Percentiles rank a stretch among this genome's conserved stretches.
These are phyloP conservation scores for Chrosomus eos DNA, from an alignment of 2,797 vertebrate species.

Conservation along the genomic window DNA sequence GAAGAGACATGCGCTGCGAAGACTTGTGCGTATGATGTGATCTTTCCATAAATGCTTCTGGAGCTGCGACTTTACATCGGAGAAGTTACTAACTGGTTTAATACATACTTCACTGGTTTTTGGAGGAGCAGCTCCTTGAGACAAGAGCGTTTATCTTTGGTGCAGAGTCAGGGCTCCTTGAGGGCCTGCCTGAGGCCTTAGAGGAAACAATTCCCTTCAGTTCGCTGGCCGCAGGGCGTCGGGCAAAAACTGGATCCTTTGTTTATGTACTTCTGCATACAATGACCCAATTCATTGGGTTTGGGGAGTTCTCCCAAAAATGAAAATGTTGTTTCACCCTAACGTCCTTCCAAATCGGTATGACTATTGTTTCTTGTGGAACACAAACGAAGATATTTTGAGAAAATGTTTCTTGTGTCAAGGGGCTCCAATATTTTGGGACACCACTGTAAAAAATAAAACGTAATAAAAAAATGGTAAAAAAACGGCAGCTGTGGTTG, in stretches of 20 bases:
- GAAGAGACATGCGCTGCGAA: not conserved
- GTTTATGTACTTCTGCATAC: not conserved
- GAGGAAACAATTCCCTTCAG: constrained; percentile 27
- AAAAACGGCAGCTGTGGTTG: too few relatives aligned
- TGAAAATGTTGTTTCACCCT: fast-evolving
- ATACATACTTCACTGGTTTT: constrained; percentile 10
- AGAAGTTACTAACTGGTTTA: constrained; percentile 3
- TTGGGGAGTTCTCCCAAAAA: not conserved
- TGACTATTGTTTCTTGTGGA: not conserved
- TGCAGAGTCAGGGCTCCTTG: constrained; percentile 41
- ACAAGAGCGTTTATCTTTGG: constrained; percentile 30
- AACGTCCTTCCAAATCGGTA: not conserved
- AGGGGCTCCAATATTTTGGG: not conserved
- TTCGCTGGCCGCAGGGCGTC: constrained; percentile 33
- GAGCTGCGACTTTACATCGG: not conserved
- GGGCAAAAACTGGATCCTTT: not conserved
- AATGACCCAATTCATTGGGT: not conserved
- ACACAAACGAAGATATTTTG: not conserved
- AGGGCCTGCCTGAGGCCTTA: constrained; percentile 39
- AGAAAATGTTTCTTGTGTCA: not conserved
- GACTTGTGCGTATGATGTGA: not conserved
- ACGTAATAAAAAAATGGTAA: too few relatives aligned
- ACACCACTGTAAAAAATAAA: not conserved
- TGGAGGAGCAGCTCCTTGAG: constrained; percentile 8
- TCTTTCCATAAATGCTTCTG: not conserved